phyloP scores from a whole-genome alignment of 2,797 vertebrate species.

The Urosaurus nigricauda region DNA sequence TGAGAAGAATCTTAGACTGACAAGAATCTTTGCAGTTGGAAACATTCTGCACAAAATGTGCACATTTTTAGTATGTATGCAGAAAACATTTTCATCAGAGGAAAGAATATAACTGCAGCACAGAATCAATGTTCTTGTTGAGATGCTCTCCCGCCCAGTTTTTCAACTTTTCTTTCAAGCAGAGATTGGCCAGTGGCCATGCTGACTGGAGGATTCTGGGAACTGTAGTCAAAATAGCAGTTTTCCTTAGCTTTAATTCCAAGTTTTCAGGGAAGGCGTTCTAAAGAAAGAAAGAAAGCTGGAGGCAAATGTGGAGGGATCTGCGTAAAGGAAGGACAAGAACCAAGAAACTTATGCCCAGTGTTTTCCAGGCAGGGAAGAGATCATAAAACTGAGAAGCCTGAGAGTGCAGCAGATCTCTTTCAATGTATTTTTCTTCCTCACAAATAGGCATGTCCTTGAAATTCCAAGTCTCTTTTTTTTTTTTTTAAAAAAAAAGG shows the following conservation, averaged over 20 bases:
- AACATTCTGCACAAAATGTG: no score
- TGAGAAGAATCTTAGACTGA: no score
- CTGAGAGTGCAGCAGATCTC: not conserved
- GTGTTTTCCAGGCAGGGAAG: not conserved
- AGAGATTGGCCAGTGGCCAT: no score
- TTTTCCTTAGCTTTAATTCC: no score
- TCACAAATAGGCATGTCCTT: not conserved
- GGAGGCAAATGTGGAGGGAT: not conserved
- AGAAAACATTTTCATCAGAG: no score
- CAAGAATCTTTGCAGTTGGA: no score
- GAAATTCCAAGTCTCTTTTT: not conserved
- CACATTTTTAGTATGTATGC: no score
- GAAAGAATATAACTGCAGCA: no score
- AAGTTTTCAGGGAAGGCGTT: not conserved
- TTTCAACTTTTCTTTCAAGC: not conserved
- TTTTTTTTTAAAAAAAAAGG: not conserved
- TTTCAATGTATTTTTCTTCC: not conserved
- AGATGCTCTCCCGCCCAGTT: no score
- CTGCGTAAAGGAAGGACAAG: not conserved
- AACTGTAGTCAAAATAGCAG: no score
- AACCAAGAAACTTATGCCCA: not conserved
- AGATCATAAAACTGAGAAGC: not conserved
- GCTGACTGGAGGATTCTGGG: no score
- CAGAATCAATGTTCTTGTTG: not conserved
- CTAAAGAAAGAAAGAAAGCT: not conserved